Evolutionary conservation across 2,113 vertebrate genomes (phyloP), one percentile per base, ranked within the genome.

Genomic region (Hystrix cristata): DNA sequence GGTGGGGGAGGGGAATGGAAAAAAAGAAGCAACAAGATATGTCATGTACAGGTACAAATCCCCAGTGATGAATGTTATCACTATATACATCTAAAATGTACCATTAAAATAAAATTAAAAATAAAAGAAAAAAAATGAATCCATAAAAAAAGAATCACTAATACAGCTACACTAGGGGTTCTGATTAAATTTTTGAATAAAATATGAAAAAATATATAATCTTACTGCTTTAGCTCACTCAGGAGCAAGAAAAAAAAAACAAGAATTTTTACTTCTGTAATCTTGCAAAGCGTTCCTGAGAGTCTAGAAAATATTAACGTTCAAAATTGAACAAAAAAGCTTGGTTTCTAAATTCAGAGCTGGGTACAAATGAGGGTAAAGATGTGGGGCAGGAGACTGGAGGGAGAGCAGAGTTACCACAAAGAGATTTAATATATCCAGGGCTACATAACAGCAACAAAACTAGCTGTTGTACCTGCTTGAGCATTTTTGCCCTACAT

Each of bases 381-480:
- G 9, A 0, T 6, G 9, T 34, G 0, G 15, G 14, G 23, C 15
- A 21, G n/a, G 6, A 16, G 0, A 51, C 12, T 5, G 34, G 5
- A 8, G 8, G 38, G 16, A n/a, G 1, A 60, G 25, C 7, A 48
- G 3, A 85, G 5, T 55, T 25, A 12, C 38, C 12, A 57, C 3
- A 95, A 14, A 74, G 80, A 46, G 4, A 60, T 83, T 83, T 62
- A 46, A 21, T 31, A 14, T 60, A 59, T 53, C 1, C 25, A 62
- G 79, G 78, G 29, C 67, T 81, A 23, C 13, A 62, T 15, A 48
- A 46, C 6, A 81, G 18, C 0, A 65, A 84, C 10, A 53, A 9
- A 82, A 79, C 1, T 78, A 4, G 14, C 48, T 92, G 38, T 74
- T 1, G 27, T 46, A 65, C 55, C 29, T 90, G 34, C 79, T 80